Base-by-base conservation (phyloP, 2,888 invertebrate genomes). In the Latrodectus hesperus region DNA sequence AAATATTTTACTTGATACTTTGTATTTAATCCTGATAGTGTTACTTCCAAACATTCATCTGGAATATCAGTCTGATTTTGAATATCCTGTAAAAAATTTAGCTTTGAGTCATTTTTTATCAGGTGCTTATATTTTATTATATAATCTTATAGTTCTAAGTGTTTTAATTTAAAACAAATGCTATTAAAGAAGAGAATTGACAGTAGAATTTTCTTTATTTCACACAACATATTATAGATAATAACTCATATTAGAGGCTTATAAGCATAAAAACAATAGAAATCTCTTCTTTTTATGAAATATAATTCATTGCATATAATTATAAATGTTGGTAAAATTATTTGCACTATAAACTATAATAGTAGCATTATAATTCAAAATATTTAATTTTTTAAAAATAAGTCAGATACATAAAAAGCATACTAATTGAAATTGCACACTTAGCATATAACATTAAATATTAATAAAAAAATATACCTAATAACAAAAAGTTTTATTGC, bases 1-100 rank as follows among this genome's bases (percentile, higher is more conserved):
- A 38, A 38, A 38, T 38, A 1, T 6, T 38, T 38, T 80, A 86
- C 85, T 26, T 80, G 70, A 71, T 80, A 65, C 70, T 86, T 86
- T 38, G 51, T 70, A 51, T 65, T 55, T 38, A 86, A 38, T 55
- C 80, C 76, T 65, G 76, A 75, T 16, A 86, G 52, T 10, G 85
- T 74, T 26, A 51, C 26, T 10, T 64, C 71, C 49, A 86, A 38
- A 26, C 75, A 75, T 9, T 64, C 71, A 79, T 75, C 80, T 11
- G 75, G 49, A 8, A 76, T 51, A 65, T 51, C 9, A 12, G 12
- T 8, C 5, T 76, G 76, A 49, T 16, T 49, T 9, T 51, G 9
- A 67, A 67, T 14, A 76, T 76, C 49, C 76, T 76, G 51, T 51
- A 72, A 72, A 9, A 52, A 52, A 70, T 12, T 22, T 16, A 70